Percentiles rank a stretch among this genome's conserved stretches.
Evolutionary conservation across 1,140 invertebrate species (phyloP).

Genomic region (Zelostemma sp.): DNA sequence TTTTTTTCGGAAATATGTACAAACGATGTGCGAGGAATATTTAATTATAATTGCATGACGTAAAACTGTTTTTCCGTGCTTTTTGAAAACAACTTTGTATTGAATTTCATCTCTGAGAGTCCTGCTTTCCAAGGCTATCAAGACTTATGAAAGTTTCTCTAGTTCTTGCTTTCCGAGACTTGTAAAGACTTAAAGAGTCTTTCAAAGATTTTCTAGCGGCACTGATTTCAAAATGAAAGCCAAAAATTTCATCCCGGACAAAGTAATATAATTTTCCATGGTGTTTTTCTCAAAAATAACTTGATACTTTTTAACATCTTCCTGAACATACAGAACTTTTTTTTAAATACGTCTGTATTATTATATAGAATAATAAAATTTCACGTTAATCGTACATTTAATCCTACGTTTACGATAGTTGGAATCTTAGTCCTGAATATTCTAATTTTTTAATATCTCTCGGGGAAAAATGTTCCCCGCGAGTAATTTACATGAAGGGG

Average conservation of each 20-base stretch:
- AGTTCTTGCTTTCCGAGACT: no score
- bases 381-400: background rate
- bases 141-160: background rate
- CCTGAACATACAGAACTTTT: no score
- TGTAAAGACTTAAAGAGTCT: no score
- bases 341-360: background rate
- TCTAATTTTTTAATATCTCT: background rate
- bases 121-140: background rate
- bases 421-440: background rate
- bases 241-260: background rate
- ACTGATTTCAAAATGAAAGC: no score
- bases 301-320: no score
- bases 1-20: no score
- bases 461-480: no score
- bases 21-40: no score
- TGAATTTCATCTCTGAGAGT: background rate
- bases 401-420: background rate
- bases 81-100: background rate
- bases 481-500: background rate
- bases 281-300: no score
- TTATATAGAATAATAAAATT: background rate
- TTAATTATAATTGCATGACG: slow-evolving; percentile 12
- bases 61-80: background rate
- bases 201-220: no score
- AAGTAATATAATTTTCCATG: no score